Conservation (phyloP, 2,113 vertebrate genomes). For the Nasalis larvatus region DNA sequence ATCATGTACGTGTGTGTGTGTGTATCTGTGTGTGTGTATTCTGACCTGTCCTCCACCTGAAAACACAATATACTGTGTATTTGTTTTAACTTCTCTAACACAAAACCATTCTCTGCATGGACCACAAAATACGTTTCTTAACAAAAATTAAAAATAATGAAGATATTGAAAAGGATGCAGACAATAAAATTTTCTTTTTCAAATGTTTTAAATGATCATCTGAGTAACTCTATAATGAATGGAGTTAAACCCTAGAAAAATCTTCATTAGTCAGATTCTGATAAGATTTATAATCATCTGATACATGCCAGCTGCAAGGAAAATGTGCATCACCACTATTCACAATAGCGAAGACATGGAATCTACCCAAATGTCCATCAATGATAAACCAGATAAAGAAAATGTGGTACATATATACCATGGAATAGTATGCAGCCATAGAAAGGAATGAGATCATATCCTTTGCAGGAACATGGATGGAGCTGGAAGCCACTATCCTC, state of each 20-base stretch:
- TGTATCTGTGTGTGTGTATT: background rate
- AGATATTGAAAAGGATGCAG: background rate
- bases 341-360: too few relatives aligned
- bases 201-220: background rate
- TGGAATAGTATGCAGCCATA: too few relatives aligned
- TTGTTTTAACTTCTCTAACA: background rate
- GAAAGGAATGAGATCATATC: too few relatives aligned
- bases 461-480: too few relatives aligned
- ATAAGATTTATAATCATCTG: background rate
- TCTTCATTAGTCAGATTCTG: background rate
- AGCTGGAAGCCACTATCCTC: too few relatives aligned
- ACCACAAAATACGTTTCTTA: background rate
- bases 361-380: too few relatives aligned
- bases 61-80: background rate
- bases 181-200: background rate
- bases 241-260: background rate
- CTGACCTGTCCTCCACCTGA: background rate
- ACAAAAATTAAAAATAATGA: background rate
- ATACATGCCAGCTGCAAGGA: background rate
- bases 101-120: background rate
- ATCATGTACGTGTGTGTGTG: accelerated
- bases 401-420: too few relatives aligned
- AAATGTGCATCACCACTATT: background rate
- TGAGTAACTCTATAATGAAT: background rate
- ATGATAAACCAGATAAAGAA: too few relatives aligned